phyloP scores from a whole-genome alignment of 2,888 invertebrate genomes.

The Melieria omissa region DNA sequence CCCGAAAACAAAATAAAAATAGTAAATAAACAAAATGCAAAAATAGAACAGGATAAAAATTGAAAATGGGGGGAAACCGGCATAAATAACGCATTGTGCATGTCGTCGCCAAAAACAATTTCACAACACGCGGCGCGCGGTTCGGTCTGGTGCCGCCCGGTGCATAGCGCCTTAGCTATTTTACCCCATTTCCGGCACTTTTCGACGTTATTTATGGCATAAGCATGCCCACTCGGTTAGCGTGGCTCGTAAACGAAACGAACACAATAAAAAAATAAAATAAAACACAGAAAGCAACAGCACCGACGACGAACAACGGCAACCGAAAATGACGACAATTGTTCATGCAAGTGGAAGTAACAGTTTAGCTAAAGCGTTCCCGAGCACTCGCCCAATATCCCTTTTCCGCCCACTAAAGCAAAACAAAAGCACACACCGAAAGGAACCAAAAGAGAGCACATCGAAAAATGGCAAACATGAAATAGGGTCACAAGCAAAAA shows the following conservation, averaged over 20 bases:
- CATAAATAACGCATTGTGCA: slow-evolving; percentile 6
- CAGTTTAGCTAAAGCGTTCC: slow-evolving; percentile 30
- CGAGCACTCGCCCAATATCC: neutral
- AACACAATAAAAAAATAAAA: neutral
- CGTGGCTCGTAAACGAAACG: neutral
- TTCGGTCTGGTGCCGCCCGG: slow-evolving; percentile 1
- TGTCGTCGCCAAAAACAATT: neutral
- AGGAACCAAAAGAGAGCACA: neutral
- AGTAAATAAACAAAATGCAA: neutral
- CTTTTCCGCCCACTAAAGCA: neutral
- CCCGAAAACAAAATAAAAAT: neutral
- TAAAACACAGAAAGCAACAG: neutral
- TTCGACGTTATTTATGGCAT: slow-evolving; percentile 14
- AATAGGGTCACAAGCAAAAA: neutral
- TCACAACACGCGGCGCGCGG: slow-evolving; percentile 18
- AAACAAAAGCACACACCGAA: neutral
- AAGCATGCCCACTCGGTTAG: neutral
- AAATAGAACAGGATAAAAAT: neutral
- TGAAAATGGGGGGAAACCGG: neutral
- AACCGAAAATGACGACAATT: neutral
- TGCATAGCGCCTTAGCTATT: neutral
- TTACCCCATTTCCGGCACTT: slow-evolving; percentile 7
- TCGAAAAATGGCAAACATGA: slow-evolving; percentile 7
- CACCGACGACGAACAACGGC: neutral
- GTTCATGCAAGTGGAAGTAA: slow-evolving; percentile 30